These are phyloP conservation scores for Neogale vison DNA, from an alignment of 2,113 vertebrate genomes.

Conservation along the genomic window DNA sequence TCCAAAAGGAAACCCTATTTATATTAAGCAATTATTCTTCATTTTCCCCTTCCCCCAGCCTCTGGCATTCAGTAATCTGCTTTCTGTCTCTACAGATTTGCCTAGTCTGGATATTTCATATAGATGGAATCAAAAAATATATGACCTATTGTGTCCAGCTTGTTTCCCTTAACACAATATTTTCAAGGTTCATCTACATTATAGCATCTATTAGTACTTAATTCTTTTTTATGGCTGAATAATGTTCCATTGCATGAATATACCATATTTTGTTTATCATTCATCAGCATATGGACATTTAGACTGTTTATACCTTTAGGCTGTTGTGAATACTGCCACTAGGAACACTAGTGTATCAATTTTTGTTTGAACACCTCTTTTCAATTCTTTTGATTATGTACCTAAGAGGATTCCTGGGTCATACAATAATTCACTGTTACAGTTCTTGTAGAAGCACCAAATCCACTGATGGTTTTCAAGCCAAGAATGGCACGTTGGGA, in stretches of 20 bases:
- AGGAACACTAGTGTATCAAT: neutral
- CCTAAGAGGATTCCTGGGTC: neutral
- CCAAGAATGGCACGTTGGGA: neutral
- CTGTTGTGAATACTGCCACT: neutral
- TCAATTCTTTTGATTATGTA: neutral
- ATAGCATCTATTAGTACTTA: neutral
- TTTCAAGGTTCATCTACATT: neutral
- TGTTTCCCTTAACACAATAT: neutral
- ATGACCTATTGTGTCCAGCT: neutral
- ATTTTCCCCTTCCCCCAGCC: neutral
- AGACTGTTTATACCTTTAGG: neutral
- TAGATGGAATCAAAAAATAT: neutral
- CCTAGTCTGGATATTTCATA: neutral
- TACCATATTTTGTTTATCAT: neutral
- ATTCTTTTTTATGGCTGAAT: neutral
- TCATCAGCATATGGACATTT: neutral
- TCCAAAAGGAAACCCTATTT: neutral
- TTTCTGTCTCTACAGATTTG: neutral
- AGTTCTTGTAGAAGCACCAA: neutral
- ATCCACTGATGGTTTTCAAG: neutral
- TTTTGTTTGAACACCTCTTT: neutral
- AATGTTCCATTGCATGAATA: neutral
- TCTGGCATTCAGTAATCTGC: neutral
- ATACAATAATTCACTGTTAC: neutral
- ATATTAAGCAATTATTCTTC: neutral